Base-by-base conservation (phyloP, 2,888 invertebrate species). In the Philonicus albiceps region DNA sequence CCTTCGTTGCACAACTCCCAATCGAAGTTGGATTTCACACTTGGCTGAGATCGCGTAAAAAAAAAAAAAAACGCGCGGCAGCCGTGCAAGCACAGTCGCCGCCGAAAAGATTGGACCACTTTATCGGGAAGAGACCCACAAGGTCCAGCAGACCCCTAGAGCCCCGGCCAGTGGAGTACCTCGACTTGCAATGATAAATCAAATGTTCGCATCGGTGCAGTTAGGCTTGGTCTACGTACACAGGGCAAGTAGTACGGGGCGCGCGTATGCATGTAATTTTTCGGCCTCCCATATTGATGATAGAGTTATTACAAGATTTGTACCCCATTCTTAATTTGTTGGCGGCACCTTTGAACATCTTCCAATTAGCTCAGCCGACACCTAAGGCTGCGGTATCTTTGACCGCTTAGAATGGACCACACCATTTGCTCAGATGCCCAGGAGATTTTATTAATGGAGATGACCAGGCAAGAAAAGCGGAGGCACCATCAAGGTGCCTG, bases 221-320 rank as follows among this genome's bases (percentile, higher is more conserved):
- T 73, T 43, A 83, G 49, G 30, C 76, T n/a, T 31, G 30, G 27
- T 22, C 64, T 43, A 27, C 84, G 43, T 72, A 49, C 40, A 73
- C 73, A 30, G 73, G 31, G 22, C 84, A 73, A 55, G 64, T 11
- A 5, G 72, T 84, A 84, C 22, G 40, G 72, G 31, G 73, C 84
- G 84, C 84, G 73, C 84, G 84, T 72, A 84, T 84, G 84, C 85
- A 76, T 76, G 75, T 86, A 86, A 76, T 86, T 75, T 80, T 80
- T 86, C 87, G 90, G 91, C 92, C 92, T 91, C 91, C 92, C 91
- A 92, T 91, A 91, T 90, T 91, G 92, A 90, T 91, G 91, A 91
- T 90, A 90, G 90, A 91, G 91, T 91, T 91, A 92, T 91, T 91
- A 92, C 91, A 90, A 89, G 91, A 91, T 90, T 90, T 85, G 86